These are phyloP conservation scores for Lophius americanus DNA, from an alignment of 2,797 vertebrate species.

Conservation along the genomic window DNA sequence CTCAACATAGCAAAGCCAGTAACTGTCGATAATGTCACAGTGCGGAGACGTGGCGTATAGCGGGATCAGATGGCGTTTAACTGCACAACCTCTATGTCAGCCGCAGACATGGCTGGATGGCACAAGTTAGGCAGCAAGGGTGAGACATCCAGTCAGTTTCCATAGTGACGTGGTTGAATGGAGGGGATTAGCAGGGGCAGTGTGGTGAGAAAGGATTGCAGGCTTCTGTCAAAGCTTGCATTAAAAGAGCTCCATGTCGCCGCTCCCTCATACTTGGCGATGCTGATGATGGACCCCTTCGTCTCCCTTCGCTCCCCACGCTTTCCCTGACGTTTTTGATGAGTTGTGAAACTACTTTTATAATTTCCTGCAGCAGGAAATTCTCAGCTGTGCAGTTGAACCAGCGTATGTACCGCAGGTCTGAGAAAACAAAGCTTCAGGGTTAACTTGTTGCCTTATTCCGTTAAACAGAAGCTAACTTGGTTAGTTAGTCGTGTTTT, in stretches of 20 bases:
- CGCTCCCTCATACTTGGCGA: slow-evolving; percentile 51
- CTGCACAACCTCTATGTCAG: slow-evolving; percentile 64
- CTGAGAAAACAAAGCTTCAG: too few species aligned
- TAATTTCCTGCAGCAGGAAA: slow-evolving; percentile 3
- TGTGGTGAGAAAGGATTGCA: slow-evolving; percentile 73
- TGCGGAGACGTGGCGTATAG: slow-evolving; percentile 10
- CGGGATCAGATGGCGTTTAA: slow-evolving; percentile 54
- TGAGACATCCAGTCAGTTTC: slow-evolving; percentile 82
- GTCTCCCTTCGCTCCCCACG: slow-evolving; percentile 24
- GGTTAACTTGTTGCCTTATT: background rate
- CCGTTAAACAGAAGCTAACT: too few species aligned
- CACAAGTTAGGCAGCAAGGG: slow-evolving; percentile 74
- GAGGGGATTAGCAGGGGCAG: slow-evolving; percentile 80
- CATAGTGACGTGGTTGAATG: slow-evolving; percentile 84
- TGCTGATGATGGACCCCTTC: slow-evolving; percentile 50
- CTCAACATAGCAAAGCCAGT: slow-evolving; percentile 29
- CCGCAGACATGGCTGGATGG: slow-evolving; percentile 62
- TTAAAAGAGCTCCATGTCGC: slow-evolving; percentile 66
- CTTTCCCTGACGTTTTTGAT: slow-evolving; percentile 18
- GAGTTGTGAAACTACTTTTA: slow-evolving; percentile 7
- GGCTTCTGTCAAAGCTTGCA: slow-evolving; percentile 69
- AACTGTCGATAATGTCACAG: slow-evolving; percentile 32
- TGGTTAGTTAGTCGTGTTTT: too few species aligned
- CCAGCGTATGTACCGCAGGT: too few species aligned
- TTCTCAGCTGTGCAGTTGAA: slow-evolving; percentile 23